Conservation (phyloP, 2,797 vertebrate genomes). For the Acrossocheilus wenchowensis region DNA sequence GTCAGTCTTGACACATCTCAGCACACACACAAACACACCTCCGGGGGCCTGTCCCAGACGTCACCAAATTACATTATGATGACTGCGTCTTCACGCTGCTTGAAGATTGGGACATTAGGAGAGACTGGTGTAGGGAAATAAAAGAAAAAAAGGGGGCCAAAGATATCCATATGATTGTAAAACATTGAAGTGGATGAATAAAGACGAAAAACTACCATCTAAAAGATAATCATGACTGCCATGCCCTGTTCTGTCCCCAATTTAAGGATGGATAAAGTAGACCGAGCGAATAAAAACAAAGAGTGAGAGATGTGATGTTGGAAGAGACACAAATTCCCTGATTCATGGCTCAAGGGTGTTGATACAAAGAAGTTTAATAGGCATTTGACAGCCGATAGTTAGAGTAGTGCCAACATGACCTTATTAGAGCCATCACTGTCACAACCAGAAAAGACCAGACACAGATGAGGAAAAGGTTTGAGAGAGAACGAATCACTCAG, state of each 20-base stretch:
- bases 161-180: background rate
- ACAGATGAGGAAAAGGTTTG: background rate
- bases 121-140: background rate
- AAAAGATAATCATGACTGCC: too few species aligned
- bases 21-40: conserved; percentile 13
- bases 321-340: background rate
- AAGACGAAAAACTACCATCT: background rate
- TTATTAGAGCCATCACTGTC: conserved; percentile 67
- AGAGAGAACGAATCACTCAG: background rate
- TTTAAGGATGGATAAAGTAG: background rate
- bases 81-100: background rate
- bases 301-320: background rate
- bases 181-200: background rate
- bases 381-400: conserved; percentile 43
- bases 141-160: background rate
- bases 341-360: conserved; percentile 12
- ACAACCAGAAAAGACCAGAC: conserved; percentile 36
- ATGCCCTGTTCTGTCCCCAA: background rate
- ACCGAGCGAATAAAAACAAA: background rate
- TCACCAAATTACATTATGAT: conserved; percentile 8
- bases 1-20: background rate
- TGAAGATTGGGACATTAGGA: conserved; percentile 1
- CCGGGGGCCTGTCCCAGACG: background rate
- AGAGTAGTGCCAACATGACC: conserved; percentile 46
- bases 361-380: conserved; percentile 45